Evolutionary conservation across 2,797 vertebrate genomes (phyloP), one percentile per base, ranked within the genome.

Genomic region (Lates japonicus): DNA sequence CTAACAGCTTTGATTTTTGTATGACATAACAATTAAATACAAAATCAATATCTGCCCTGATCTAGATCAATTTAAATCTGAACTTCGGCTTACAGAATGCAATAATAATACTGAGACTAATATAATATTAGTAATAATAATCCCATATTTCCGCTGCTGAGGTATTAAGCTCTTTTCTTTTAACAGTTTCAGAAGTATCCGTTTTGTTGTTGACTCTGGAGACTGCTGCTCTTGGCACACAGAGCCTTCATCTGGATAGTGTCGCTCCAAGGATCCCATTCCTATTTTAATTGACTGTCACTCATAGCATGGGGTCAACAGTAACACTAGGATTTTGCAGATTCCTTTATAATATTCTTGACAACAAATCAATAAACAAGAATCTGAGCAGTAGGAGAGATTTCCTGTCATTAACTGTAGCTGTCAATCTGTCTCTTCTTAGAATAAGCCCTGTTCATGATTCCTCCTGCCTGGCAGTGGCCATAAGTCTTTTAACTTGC

Each of bases 291-390:
- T 93, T 93, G 92, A 92, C 91, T 95, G 93, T 93, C 89, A 93
- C 74, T 94, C 92, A 94, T 80, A 74, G 81, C 59, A 41, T 52
- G 87, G 58, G 82, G 91, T 90, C 91, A 93, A 85, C 81, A 86
- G 89, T 74, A 86, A 87, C 63, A 84, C 88, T 25, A 19, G 80
- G 84, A 88, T 90, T 92, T 89, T 89, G 82, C 85, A 91, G 86
- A 93, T 94, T 93, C 84, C 83, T 90, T 93, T 93, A 85, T 90
- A 89, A 92, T 83, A 92, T 92, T 90, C 87, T 74, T 91, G 93
- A 93, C 94, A 95, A 92, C 87, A 92, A 94, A 95, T 95, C 91
- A 87, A 95, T 95, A 90, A 89, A 88, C 84, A 87, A 68, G 91
- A 90, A 88, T 46, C 76, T 75, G 85, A 87, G 90, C 82, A 55